These are phyloP conservation scores for Balearica regulorum DNA, from an alignment of 2,797 vertebrate species.

Conservation along the genomic window DNA sequence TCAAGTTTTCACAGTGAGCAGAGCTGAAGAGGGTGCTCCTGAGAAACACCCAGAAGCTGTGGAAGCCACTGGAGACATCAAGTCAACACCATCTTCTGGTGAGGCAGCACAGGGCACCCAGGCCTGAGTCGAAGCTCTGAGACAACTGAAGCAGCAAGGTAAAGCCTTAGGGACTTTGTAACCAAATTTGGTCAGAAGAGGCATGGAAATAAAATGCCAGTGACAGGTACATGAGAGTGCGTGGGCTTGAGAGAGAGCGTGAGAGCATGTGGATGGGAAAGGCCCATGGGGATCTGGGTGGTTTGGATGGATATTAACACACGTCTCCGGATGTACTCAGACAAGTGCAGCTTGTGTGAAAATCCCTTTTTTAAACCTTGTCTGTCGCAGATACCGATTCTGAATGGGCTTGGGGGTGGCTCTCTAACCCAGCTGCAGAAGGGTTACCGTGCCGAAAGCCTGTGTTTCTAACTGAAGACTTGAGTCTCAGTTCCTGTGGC, in stretches of 20 bases:
- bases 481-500: not conserved
- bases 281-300: not conserved
- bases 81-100: not conserved
- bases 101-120: not conserved
- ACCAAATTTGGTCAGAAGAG: not conserved
- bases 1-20: not conserved
- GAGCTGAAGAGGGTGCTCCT: not conserved
- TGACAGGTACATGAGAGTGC: not conserved
- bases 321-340: not conserved
- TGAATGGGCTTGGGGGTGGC: not conserved
- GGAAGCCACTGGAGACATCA: not conserved
- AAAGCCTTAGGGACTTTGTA: not conserved
- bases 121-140: accelerated
- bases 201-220: not conserved
- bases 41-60: not conserved
- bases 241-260: not conserved
- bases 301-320: accelerated
- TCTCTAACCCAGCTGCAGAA: not conserved
- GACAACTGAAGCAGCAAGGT: not conserved
- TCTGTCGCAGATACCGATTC: not conserved
- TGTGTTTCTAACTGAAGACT: not conserved
- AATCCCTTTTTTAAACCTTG: not conserved
- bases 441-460: not conserved
- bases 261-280: not conserved
- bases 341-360: accelerated